phyloP scores from a whole-genome alignment of 1,140 invertebrate species.

The Phenacoccus solenopsis region DNA sequence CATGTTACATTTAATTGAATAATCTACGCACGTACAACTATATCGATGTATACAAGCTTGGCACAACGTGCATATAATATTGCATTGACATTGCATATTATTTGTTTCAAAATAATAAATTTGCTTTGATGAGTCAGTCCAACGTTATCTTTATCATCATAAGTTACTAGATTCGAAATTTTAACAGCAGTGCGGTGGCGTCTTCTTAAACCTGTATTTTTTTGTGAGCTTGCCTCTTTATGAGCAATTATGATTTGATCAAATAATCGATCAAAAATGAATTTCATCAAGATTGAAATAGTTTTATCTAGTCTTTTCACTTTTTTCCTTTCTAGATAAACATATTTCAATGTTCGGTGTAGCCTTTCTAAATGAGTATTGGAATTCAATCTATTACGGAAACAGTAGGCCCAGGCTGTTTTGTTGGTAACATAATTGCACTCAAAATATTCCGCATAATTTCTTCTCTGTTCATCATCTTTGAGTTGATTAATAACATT shows the following conservation, averaged over 20 bases:
- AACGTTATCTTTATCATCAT: not conserved
- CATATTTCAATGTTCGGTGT: conserved; percentile 23
- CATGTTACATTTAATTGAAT: not conserved
- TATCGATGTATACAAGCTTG: not conserved
- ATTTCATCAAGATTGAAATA: too few relatives aligned
- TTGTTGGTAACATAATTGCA: not conserved
- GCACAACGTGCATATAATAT: not conserved
- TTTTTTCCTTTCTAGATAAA: conserved; percentile 23
- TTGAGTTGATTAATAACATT: not conserved
- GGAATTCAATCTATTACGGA: conserved; percentile 19
- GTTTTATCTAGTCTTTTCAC: conserved; percentile 23
- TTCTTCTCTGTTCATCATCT: not conserved
- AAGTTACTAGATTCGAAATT: too few relatives aligned
- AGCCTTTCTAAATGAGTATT: conserved; percentile 25
- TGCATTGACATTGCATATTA: not conserved
- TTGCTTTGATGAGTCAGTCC: not conserved
- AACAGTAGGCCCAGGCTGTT: conserved; percentile 25
- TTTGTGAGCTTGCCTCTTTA: not conserved
- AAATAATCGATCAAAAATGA: too few relatives aligned
- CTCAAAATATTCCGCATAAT: not conserved
- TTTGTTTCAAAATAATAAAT: not conserved
- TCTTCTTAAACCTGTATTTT: not conserved
- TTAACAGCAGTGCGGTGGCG: not conserved
- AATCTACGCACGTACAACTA: not conserved
- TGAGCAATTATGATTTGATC: conserved; percentile 20